A percentile compares a stretch with the other conserved stretches of the same genome.
Conservation (phyloP, 2,797 vertebrate species). For the Meda fulgida region DNA sequence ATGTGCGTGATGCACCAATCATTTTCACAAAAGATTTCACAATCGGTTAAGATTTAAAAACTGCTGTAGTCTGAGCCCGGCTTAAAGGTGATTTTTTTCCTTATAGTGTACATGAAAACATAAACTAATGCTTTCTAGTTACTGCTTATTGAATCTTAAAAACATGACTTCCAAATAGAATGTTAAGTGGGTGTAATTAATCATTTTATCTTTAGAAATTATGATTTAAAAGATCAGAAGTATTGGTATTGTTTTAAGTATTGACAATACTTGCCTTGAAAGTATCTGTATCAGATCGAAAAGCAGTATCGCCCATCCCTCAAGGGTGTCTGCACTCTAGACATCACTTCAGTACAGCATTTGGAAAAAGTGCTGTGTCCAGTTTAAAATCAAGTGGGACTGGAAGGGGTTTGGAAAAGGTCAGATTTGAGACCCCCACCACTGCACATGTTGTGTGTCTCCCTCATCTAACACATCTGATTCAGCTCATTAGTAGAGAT, state of each 20-base stretch:
- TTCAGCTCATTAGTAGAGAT: background rate
- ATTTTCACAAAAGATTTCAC: too few relatives aligned
- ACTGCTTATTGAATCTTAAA: background rate
- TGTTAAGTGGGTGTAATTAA: background rate
- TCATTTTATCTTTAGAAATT: too few relatives aligned
- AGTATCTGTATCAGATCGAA: background rate
- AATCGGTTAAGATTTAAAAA: too few relatives aligned
- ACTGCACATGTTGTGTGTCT: background rate
- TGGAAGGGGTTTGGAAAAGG: background rate
- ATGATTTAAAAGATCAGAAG: background rate
- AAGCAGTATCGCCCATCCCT: background rate
- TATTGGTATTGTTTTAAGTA: background rate
- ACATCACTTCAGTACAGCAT: background rate
- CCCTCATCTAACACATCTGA: background rate
- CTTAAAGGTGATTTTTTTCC: too few relatives aligned
- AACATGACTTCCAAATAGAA: background rate
- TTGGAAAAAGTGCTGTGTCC: background rate
- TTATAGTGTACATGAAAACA: too few relatives aligned
- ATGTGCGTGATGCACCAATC: too few relatives aligned
- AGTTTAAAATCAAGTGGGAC: background rate
- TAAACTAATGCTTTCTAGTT: too few relatives aligned
- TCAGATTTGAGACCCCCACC: background rate
- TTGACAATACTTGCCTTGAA: background rate
- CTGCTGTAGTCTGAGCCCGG: too few relatives aligned
- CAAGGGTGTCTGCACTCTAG: background rate